Evolutionary conservation across 2,113 vertebrate species (phyloP).

Genomic region (Prunella fulvescens): DNA sequence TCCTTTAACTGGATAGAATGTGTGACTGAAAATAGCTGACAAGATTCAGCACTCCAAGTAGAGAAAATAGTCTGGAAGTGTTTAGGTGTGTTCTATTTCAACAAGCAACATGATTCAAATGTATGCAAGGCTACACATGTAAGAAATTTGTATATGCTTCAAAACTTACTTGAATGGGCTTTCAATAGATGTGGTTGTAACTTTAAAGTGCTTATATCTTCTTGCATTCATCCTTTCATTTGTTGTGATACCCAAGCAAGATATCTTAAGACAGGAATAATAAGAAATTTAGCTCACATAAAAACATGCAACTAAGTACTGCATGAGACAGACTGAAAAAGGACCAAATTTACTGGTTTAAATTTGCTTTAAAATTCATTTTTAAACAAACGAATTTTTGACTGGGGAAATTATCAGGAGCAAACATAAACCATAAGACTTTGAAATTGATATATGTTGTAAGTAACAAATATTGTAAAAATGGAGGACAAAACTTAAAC

Average conservation of each 20-base stretch:
- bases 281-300: not conserved
- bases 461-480: not conserved
- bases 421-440: not conserved
- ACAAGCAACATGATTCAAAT: not conserved
- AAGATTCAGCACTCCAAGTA: not conserved
- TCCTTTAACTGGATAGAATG: not conserved
- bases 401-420: not conserved
- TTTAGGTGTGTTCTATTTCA: not conserved
- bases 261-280: conserved; percentile 78
- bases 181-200: conserved; percentile 98
- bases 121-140: not conserved
- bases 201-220: conserved; percentile 99
- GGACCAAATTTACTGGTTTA: not conserved
- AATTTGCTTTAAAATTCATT: not conserved
- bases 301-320: not conserved
- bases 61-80: not conserved
- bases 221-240: conserved; percentile 99
- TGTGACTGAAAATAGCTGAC: not conserved
- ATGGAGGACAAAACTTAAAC: not conserved
- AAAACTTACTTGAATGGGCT: conserved; percentile 96
- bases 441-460: not conserved
- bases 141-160: not conserved
- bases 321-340: not conserved
- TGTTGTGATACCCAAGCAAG: conserved; percentile 96
- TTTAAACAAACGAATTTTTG: not conserved